These are phyloP conservation scores for Perodicticus potto DNA, from an alignment of 2,797 vertebrate genomes.

Conservation along the genomic window DNA sequence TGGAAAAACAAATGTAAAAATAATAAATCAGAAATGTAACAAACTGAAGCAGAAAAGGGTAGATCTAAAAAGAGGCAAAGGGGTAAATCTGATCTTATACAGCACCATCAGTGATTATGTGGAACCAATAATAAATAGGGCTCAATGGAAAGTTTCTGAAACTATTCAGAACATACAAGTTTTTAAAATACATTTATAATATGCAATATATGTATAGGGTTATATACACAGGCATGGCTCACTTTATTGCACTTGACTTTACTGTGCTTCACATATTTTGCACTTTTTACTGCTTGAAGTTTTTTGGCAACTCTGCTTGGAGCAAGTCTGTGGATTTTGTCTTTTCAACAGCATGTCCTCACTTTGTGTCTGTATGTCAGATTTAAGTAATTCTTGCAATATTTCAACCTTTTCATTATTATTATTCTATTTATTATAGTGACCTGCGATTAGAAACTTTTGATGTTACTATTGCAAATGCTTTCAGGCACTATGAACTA, in stretches of 20 bases:
- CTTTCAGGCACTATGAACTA: background rate
- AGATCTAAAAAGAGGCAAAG: background rate
- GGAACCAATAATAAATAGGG: slow-evolving; percentile 12
- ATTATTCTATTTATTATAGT: background rate
- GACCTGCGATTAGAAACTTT: background rate
- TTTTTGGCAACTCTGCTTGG: background rate
- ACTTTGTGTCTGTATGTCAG: background rate
- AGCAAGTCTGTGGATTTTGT: background rate
- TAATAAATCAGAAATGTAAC: background rate
- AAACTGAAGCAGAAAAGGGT: background rate
- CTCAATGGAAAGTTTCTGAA: background rate
- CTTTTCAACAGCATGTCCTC: background rate
- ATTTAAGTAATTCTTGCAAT: background rate
- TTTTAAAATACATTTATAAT: background rate
- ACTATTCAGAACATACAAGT: background rate
- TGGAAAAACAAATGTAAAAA: background rate
- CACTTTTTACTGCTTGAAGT: background rate
- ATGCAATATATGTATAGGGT: background rate
- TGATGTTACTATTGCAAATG: background rate
- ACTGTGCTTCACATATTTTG: background rate
- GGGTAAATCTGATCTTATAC: background rate
- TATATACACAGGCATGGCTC: no score
- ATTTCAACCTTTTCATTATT: background rate
- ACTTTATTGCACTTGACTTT: background rate
- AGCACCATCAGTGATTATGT: background rate